Percentiles rank a stretch among this genome's conserved stretches.
Evolutionary conservation across 2,797 vertebrate genomes (phyloP).

Genomic region (Muscicapa striata): DNA sequence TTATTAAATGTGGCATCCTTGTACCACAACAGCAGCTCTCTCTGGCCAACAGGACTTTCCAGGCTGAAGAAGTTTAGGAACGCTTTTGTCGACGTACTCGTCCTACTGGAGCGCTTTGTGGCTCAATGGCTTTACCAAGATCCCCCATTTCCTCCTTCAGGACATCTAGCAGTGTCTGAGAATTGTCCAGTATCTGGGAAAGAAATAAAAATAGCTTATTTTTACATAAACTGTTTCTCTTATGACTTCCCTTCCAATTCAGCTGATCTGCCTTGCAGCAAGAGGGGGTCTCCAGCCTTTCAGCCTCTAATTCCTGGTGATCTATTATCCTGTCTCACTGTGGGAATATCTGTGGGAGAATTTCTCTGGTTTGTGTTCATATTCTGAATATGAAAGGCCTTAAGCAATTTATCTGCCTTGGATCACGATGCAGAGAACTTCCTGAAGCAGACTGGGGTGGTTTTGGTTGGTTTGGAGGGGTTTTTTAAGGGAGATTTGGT

Average conservation of each 20-base stretch:
- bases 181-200: constrained; percentile 91
- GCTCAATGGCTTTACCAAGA: constrained; percentile 81
- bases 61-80: background rate
- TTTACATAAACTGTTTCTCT: background rate
- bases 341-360: background rate
- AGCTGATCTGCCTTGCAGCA: background rate
- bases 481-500: background rate
- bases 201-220: background rate
- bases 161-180: constrained; percentile 88
- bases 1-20: constrained; percentile 13
- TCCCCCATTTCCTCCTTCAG: constrained; percentile 88
- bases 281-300: background rate
- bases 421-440: background rate
- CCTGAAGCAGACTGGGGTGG: background rate
- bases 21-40: background rate
- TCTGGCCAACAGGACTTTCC: background rate
- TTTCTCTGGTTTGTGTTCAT: background rate
- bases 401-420: background rate
- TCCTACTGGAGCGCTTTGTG: constrained; percentile 40
- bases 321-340: rapidly evolving
- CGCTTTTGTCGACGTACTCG: background rate
- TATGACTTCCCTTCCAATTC: background rate
- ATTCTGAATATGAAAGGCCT: background rate
- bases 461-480: background rate
- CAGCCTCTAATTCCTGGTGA: background rate